These are phyloP conservation scores for Datnioides undecimradiatus DNA, from an alignment of 2,113 vertebrate species.

Conservation along the genomic window DNA sequence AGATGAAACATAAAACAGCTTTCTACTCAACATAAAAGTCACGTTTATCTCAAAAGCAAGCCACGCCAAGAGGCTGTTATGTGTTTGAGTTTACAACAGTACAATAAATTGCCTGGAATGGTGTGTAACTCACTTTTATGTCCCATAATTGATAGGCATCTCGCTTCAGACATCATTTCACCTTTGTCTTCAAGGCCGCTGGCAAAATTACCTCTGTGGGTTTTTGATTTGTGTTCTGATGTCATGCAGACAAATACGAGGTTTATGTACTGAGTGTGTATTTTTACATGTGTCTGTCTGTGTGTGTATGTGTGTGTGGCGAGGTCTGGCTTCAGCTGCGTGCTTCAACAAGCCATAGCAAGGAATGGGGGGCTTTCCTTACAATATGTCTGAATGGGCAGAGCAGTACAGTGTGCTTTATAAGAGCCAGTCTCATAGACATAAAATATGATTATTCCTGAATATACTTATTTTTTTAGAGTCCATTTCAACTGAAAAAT, in stretches of 20 bases:
- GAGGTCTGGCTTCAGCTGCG: slow-evolving; percentile 36
- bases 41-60: neutral
- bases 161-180: slow-evolving; percentile 34
- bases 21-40: slow-evolving; percentile 48
- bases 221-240: slow-evolving; percentile 51
- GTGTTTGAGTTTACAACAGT: slow-evolving; percentile 13
- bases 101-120: slow-evolving; percentile 35
- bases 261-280: slow-evolving; percentile 35
- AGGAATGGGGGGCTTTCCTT: slow-evolving; percentile 67
- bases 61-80: neutral
- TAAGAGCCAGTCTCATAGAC: slow-evolving; percentile 15
- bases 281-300: neutral
- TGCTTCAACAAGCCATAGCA: slow-evolving; percentile 64
- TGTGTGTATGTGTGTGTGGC: slow-evolving; percentile 12
- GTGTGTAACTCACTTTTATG: slow-evolving; percentile 27
- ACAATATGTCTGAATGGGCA: slow-evolving; percentile 40
- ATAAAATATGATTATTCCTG: slow-evolving; percentile 41
- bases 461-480: slow-evolving; percentile 22
- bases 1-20: slow-evolving; percentile 31
- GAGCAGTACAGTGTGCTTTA: slow-evolving; percentile 32
- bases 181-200: slow-evolving; percentile 35
- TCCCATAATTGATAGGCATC: slow-evolving; percentile 49
- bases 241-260: slow-evolving; percentile 45
- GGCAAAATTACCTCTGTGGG: slow-evolving; percentile 16
- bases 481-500: slow-evolving; percentile 44